Evolutionary conservation across 30 jellyfish, hydroid and myxozoan species (phyloP), one percentile per base, ranked within the genome.

Genomic region (Rhopilema esculentum): DNA sequence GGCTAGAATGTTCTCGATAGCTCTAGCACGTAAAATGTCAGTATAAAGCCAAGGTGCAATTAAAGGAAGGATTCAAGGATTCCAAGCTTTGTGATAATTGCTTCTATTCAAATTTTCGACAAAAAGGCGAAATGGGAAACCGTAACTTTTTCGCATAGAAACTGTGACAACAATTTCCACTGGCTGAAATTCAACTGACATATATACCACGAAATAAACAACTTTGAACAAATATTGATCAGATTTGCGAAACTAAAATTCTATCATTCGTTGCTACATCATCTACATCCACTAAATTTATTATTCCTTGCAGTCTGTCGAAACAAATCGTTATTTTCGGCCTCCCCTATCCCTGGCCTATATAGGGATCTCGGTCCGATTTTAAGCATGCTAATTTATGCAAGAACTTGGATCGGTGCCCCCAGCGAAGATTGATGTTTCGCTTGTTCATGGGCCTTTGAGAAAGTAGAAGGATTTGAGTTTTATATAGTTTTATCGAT

Each of bases 381-480:
- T 88, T 40, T 88, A 75, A 79, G 40, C 73, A 89, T 89, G 86
- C 63, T 89, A 75, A 89, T 89, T 31, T 89, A 89, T 89, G 97
- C 97, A 82, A 74, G 68, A 82, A 57, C 65, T 89, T 69, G 86
- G 90, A 75, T 30, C 49, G 78, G 29, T 68, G 65, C 93, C 97
- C 98, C 98, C 98, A 97, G 96, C 98, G 96, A 93, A 86, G 96
- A 52, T 82, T 75, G 93, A 87, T 93, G 98, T 93, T 93, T 93
- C 98, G 96, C 98, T 86, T 86, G 97, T 78, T 89, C 88, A 87
- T 87, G 96, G 96, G 96, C 89, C 96, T 87, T 79, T 87, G 77
- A 77, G 77, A 57, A 69, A 87, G 62, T 16, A 51, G 66, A 64
- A 75, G 81, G 83, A 85, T 85, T 85, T 75, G 74, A 51, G 48